A percentile compares a stretch with the other conserved stretches of the same genome.
phyloP scores from a whole-genome alignment of 2,888 invertebrate genomes.

The Cataglyphis albicans region DNA sequence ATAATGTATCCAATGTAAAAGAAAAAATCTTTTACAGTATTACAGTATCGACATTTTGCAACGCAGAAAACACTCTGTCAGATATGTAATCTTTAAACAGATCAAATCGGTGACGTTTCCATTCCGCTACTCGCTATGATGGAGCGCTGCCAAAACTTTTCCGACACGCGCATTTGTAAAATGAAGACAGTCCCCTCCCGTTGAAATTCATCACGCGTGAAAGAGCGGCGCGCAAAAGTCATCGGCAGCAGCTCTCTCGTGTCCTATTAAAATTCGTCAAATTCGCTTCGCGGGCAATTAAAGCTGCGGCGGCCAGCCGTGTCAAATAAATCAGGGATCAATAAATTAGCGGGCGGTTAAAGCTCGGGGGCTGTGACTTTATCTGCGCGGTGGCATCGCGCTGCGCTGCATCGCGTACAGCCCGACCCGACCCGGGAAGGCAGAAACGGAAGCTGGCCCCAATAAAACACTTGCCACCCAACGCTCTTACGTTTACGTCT shows the following conservation, averaged over 20 bases:
- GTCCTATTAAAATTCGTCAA: constrained; percentile 73
- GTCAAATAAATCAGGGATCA: constrained; percentile 81
- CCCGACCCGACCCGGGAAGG: constrained; percentile 48
- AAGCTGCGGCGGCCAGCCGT: constrained; percentile 63
- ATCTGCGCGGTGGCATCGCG: constrained; percentile 77
- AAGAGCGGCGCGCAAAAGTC: constrained; percentile 25
- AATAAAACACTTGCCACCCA: constrained; percentile 81
- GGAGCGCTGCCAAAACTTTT: neutral
- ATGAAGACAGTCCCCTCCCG: neutral
- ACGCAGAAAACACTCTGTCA: neutral
- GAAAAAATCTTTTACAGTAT: neutral
- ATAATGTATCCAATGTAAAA: neutral
- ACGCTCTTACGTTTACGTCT: constrained; percentile 76
- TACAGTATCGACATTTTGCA: neutral
- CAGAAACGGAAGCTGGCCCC: constrained; percentile 79
- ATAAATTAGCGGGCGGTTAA: constrained; percentile 80
- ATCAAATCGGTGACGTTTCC: neutral
- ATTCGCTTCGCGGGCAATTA: constrained; percentile 71
- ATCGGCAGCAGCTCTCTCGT: constrained; percentile 46
- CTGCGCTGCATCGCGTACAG: constrained; percentile 35
- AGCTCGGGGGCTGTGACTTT: constrained; percentile 75
- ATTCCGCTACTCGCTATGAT: neutral
- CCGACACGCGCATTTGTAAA: constrained; percentile 32
- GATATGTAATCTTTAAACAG: constrained; percentile 14
- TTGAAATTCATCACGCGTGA: constrained; percentile 3